A percentile compares a stretch with the other conserved stretches of the same genome.
phyloP scores from a whole-genome alignment of 2,113 vertebrate species.

The Lamprotornis superbus region DNA sequence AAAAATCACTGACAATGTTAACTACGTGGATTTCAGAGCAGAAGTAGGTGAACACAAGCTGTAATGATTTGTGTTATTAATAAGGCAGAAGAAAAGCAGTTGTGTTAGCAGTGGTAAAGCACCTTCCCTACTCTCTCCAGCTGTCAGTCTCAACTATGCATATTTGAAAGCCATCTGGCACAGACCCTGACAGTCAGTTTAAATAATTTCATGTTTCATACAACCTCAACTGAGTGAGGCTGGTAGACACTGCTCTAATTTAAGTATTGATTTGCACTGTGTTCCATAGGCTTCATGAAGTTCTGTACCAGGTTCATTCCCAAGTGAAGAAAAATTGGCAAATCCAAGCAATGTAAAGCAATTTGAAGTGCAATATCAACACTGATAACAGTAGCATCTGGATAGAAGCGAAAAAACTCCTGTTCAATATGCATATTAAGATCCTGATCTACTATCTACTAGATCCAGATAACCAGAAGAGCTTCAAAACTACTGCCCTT shows the following conservation, averaged over 20 bases:
- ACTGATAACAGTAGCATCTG: not conserved
- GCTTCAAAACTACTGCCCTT: not conserved
- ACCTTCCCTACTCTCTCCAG: not conserved
- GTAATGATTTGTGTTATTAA: not conserved
- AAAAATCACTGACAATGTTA: not conserved
- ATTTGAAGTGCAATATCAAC: not conserved
- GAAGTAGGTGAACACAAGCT: not conserved
- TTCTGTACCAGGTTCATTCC: not conserved
- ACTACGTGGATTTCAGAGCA: not conserved
- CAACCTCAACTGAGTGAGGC: not conserved
- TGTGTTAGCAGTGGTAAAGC: not conserved
- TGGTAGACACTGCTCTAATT: slow-evolving; percentile 3
- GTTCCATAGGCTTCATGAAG: not conserved
- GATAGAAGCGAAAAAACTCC: not conserved
- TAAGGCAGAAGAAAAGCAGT: slow-evolving; percentile 17
- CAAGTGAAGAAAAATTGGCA: not conserved
- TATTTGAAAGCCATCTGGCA: not conserved
- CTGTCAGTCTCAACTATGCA: not conserved
- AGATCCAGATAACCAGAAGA: not conserved
- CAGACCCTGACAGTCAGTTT: not conserved
- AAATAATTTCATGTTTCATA: slow-evolving; percentile 7
- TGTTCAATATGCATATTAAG: not conserved
- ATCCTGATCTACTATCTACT: not conserved
- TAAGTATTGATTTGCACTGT: not conserved
- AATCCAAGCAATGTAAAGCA: not conserved